These are phyloP conservation scores for Drusus annulatus DNA, from an alignment of 1,140 invertebrate genomes.

Conservation along the genomic window DNA sequence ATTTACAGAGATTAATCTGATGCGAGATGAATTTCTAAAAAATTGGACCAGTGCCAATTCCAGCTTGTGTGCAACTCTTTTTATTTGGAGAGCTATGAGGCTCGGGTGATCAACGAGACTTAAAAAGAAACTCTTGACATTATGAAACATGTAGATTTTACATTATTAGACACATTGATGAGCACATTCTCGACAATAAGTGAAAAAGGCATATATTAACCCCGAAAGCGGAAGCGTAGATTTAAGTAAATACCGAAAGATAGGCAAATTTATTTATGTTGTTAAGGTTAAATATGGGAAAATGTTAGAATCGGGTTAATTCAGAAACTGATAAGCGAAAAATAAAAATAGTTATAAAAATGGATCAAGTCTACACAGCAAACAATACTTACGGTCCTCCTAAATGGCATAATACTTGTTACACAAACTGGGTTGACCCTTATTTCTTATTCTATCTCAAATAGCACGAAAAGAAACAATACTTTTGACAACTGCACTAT, in stretches of 20 bases:
- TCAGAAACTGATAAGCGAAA: constrained; percentile 46
- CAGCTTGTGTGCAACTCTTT: constrained; percentile 36
- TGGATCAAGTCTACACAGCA: constrained; percentile 36
- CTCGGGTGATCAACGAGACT: constrained; percentile 16
- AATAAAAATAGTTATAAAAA: constrained; percentile 43
- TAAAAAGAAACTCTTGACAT: neutral
- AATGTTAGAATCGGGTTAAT: constrained; percentile 40
- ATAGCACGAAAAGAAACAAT: constrained; percentile 37
- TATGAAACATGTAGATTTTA: constrained; percentile 24
- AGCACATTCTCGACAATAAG: constrained; percentile 30
- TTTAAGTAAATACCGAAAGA: neutral
- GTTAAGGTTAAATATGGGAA: constrained; percentile 17
- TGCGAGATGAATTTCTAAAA: constrained; percentile 33
- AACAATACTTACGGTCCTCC: constrained; percentile 45
- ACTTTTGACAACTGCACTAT: constrained; percentile 39
- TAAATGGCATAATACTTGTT: constrained; percentile 40
- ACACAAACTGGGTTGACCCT: constrained; percentile 1
- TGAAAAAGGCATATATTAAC: constrained; percentile 4
- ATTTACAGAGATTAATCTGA: constrained; percentile 37
- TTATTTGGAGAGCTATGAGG: constrained; percentile 23
- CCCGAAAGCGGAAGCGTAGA: neutral
- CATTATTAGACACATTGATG: constrained; percentile 26
- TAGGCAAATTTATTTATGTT: neutral
- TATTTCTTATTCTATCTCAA: constrained; percentile 16
- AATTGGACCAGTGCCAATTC: constrained; percentile 27